These are phyloP conservation scores for Megalops atlanticus DNA, from an alignment of 2,113 vertebrate species.

Conservation along the genomic window DNA sequence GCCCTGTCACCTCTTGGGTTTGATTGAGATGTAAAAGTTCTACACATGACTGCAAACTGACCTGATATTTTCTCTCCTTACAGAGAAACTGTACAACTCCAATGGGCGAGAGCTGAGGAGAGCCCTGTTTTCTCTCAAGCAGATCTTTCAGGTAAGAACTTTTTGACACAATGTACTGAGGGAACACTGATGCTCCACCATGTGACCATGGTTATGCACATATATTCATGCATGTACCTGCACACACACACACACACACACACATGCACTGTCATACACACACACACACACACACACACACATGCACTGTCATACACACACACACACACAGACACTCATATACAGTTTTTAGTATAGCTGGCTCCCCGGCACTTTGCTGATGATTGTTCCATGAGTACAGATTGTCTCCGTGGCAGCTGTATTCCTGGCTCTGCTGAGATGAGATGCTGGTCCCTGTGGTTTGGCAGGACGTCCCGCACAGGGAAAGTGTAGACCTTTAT, in stretches of 20 bases:
- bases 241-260: slow-evolving; percentile 6
- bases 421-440: slow-evolving; percentile 47
- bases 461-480: slow-evolving; percentile 44
- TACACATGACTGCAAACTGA: slow-evolving; percentile 34
- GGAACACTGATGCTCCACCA: neutral
- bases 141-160: slow-evolving; percentile 93
- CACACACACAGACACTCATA: neutral
- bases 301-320: neutral
- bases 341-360: neutral
- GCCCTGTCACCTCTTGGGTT: neutral
- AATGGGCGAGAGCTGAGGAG: slow-evolving; percentile 89
- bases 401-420: slow-evolving; percentile 61
- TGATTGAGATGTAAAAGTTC: slow-evolving; percentile 25
- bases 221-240: too few species aligned
- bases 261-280: neutral
- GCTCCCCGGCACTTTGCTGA: neutral
- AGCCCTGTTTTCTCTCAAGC: slow-evolving; percentile 96
- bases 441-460: slow-evolving; percentile 44
- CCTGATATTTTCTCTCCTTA: slow-evolving; percentile 35
- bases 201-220: neutral
- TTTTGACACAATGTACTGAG: neutral
- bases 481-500: slow-evolving; percentile 46
- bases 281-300: slow-evolving; percentile 1
- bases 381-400: neutral
- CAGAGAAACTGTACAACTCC: slow-evolving; percentile 96